phyloP scores from a whole-genome alignment of 2,797 vertebrate species.

The Etheostoma perlongum region DNA sequence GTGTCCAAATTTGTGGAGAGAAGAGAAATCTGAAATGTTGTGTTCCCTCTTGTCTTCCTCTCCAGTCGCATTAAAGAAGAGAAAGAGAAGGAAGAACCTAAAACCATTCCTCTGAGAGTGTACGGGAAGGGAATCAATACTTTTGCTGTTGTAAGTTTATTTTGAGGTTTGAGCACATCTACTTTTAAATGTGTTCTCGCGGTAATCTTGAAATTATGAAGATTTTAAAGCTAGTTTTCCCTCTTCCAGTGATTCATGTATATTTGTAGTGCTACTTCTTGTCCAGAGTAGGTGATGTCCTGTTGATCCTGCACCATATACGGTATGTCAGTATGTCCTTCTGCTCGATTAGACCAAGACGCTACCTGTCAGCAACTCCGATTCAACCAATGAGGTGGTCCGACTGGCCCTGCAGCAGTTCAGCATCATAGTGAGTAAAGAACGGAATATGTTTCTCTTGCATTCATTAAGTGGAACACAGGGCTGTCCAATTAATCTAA shows the following conservation, averaged over 20 bases:
- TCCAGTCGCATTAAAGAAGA: conserved; percentile 92
- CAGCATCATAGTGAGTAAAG: conserved; percentile 90
- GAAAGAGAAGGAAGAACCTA: conserved; percentile 93
- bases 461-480: not conserved
- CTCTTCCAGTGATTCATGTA: too few species aligned
- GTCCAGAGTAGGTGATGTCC: not conserved
- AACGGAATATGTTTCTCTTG: not conserved
- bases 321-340: not conserved
- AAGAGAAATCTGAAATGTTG: not conserved
- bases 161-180: not conserved
- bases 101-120: conserved; percentile 94
- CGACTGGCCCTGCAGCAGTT: conserved; percentile 92
- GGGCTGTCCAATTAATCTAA: too few species aligned
- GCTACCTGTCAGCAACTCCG: conserved; percentile 90
- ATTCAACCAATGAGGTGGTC: conserved; percentile 92
- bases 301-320: not conserved
- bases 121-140: conserved; percentile 92
- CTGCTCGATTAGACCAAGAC: conserved; percentile 88
- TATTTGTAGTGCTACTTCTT: too few species aligned
- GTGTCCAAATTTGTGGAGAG: not conserved
- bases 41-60: not conserved
- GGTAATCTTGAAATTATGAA: not conserved
- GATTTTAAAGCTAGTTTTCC: not conserved
- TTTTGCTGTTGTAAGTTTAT: conserved; percentile 90
- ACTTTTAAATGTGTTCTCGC: not conserved